Base-by-base conservation (phyloP, 2,888 invertebrate species). In the Ormyrus labotus region DNA sequence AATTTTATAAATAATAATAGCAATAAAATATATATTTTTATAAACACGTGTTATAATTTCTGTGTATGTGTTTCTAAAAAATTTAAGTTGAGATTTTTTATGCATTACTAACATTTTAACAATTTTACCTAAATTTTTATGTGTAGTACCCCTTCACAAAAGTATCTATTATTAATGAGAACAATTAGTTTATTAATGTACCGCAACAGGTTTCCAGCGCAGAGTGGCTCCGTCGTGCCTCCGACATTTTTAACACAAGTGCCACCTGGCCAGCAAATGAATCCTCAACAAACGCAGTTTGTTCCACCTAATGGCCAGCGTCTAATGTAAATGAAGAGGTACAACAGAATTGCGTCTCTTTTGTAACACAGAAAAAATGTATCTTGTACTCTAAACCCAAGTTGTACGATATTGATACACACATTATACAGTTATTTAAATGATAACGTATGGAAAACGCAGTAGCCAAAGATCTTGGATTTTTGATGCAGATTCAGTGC, bases 281-380 rank as follows among this genome's bases (percentile, higher is more conserved):
- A 10, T 10, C 69, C 84, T 78, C 90, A 88, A 79, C 89, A 86
- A 84, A 83, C 87, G 50, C 89, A 89, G 81, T 90, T 88, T 81
- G 86, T 88, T 78, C 86, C 90, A 74, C 84, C 87, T n/a, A 90
- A 88, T 70, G 88, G 89, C 74, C 90, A 90, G 81, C 90, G 88
- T 77, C 88, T 90, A 88, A 89, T 89, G 89, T 90, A 87, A 89
- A 57, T 61, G 51, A 69, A 65, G 45, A 8, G 76, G 81, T 83
- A 47, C 8, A 58, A 48, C 4, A 51, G n/a, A 78, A 8, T 65
- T 50, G n/a, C 34, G 50, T 55, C n/a, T 53, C 45, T 19, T 19
- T 63, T 51, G 57, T 0, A 45, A 60, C 45, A 45, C 51, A 10
- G 13, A 78, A 72, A 73, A n/a, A 51, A 78, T 47, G 34, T 61